These are phyloP conservation scores for Catostylus mosaicus DNA, from an alignment of 30 jellyfish, hydroid and myxozoan genomes.

Conservation along the genomic window DNA sequence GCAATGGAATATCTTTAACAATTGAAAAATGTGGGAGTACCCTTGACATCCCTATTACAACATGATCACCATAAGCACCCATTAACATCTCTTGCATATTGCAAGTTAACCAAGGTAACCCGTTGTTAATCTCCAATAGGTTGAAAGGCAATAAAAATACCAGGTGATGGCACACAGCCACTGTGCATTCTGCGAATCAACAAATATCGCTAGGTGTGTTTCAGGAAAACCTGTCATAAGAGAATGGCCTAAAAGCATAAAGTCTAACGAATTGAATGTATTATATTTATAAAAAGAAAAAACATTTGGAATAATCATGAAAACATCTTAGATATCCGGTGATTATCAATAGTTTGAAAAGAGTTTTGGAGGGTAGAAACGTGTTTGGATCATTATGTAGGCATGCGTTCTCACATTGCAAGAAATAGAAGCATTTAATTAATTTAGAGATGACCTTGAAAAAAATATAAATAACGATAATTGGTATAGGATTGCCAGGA, in stretches of 20 bases:
- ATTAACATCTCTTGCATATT: no score
- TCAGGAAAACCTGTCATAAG: no score
- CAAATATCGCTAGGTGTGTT: no score
- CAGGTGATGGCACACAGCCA: no score
- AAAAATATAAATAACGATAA: not conserved
- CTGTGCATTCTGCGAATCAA: no score
- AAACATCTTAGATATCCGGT: not conserved
- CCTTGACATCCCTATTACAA: no score
- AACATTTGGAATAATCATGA: not conserved
- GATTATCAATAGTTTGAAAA: not conserved
- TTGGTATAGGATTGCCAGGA: not conserved
- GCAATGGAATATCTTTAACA: no score
- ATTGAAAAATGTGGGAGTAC: no score
- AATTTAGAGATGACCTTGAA: not conserved
- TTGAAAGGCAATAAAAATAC: no score
- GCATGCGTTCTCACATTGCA: not conserved
- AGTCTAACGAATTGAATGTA: not conserved
- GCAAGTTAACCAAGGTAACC: no score
- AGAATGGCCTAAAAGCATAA: not conserved
- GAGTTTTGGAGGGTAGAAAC: not conserved
- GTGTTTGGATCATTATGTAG: not conserved
- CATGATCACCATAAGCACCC: no score
- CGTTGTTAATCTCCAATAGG: no score
- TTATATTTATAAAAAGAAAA: not conserved
- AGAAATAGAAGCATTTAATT: not conserved